Evolutionary conservation across 2,797 vertebrate genomes (phyloP), one percentile per base, ranked within the genome.

Genomic region (Gymnocypris eckloni): DNA sequence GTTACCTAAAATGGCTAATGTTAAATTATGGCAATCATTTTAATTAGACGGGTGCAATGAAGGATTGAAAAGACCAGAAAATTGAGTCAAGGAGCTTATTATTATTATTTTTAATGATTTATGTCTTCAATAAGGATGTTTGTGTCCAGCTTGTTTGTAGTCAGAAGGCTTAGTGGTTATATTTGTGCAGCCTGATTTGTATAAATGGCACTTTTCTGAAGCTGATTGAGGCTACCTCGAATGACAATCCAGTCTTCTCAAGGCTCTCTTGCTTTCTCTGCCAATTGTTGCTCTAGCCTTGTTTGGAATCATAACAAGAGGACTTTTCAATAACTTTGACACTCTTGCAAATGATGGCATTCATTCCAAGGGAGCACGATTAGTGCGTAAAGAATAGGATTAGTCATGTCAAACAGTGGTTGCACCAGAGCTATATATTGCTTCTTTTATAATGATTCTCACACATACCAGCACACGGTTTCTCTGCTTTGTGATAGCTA

Each of bases 1-100:
- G 76, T 88, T 82, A 87, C 82, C 88, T 84, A 87, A 84, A 88
- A 82, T 72, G 16, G 81, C 75, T 89, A 90, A 88, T 88, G 81
- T 86, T 84, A 79, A 87, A 90, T 87, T 87, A 89, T 56, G 13
- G 82, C 64, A 78, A 82, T 90, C 76, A 71, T 87, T 88, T 83
- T 90, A 89, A 89, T 90, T 90, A 86, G 86, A 89, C 82, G 37
- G 85, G 86, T 88, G 88, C 79, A 86, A 43, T 50, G 69, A 84
- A 75, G 45, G 86, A 86, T 33, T 54, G 70, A 28, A 69, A 81
- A 59, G 28, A 54, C 75, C 10, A 66, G 70, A 54, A 82, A 78
- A 73, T 67, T 61, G 52, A 67, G 64, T 2, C 16, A 16, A 48
- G 54, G 41, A 45, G 78, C 72, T 82, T 7, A 41, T 41, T 41